phyloP scores from a whole-genome alignment of 1,140 invertebrate genomes.

The Pollicipes pollicipes region DNA sequence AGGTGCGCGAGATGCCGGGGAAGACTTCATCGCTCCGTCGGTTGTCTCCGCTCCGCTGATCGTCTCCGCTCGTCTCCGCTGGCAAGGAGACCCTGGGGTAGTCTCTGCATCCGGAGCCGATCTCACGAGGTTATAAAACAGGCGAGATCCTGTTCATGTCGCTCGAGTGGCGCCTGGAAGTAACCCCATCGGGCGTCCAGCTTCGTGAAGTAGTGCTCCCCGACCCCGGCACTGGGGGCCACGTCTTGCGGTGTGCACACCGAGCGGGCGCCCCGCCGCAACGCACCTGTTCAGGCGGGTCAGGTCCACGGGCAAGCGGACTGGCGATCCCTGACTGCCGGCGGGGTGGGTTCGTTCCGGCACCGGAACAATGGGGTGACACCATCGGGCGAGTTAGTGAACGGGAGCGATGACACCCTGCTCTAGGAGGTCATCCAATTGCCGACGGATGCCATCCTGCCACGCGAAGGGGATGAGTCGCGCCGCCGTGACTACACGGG shows the following conservation, averaged over 20 bases:
- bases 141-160: constrained; percentile 20
- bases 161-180: constrained; percentile 19
- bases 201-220: constrained; percentile 4
- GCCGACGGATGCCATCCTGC: not conserved
- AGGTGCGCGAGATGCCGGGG: not conserved
- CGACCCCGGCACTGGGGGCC: not conserved
- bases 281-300: no score
- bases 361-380: constrained; percentile 19
- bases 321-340: not conserved
- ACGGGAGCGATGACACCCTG: constrained; percentile 18
- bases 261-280: not conserved
- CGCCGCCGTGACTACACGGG: no score
- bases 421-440: constrained; percentile 5
- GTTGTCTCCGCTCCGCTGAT: no score
- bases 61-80: constrained; percentile 8
- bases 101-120: not conserved
- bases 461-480: constrained; percentile 2
- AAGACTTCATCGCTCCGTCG: not conserved
- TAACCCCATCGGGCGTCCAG: constrained; percentile 4
- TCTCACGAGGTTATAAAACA: no score
- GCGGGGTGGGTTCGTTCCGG: constrained; percentile 13
- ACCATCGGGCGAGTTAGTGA: constrained; percentile 18
- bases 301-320: constrained; percentile 10
- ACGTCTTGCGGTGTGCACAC: not conserved
- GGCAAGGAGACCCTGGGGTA: constrained; percentile 1